Evolutionary conservation across 2,113 vertebrate genomes (phyloP).

Genomic region (Pipra filicauda): DNA sequence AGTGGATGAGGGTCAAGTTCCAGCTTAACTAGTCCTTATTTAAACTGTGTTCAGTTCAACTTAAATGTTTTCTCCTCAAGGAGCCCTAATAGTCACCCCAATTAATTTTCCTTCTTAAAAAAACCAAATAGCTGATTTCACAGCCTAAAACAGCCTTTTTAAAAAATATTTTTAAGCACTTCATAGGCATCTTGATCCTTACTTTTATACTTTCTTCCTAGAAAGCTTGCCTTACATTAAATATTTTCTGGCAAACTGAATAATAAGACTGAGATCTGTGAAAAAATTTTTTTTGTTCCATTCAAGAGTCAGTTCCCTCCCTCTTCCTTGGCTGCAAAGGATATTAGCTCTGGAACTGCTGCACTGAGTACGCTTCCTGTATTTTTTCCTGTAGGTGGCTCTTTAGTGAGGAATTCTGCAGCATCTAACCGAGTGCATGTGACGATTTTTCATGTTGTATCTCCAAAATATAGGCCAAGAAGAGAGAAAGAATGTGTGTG

Average conservation of each 20-base stretch:
- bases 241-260: background rate
- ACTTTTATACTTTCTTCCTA: background rate
- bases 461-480: background rate
- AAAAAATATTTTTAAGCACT: background rate
- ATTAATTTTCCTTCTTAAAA: background rate
- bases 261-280: background rate
- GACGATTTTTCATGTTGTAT: background rate
- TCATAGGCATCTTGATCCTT: background rate
- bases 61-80: background rate
- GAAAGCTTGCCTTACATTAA: background rate
- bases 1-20: background rate
- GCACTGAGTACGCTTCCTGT: background rate
- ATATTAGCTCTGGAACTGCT: background rate
- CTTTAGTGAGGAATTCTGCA: background rate
- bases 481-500: background rate
- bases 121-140: background rate
- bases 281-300: background rate
- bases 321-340: background rate
- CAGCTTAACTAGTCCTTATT: background rate
- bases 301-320: background rate
- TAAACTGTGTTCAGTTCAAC: background rate
- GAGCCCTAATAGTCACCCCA: background rate
- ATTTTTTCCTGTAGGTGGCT: conserved; percentile 35
- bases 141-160: background rate
- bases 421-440: background rate